Percentiles rank a stretch among this genome's conserved stretches.
phyloP scores from a whole-genome alignment of 2,797 vertebrate species.

The Decapterus maruadsi region DNA sequence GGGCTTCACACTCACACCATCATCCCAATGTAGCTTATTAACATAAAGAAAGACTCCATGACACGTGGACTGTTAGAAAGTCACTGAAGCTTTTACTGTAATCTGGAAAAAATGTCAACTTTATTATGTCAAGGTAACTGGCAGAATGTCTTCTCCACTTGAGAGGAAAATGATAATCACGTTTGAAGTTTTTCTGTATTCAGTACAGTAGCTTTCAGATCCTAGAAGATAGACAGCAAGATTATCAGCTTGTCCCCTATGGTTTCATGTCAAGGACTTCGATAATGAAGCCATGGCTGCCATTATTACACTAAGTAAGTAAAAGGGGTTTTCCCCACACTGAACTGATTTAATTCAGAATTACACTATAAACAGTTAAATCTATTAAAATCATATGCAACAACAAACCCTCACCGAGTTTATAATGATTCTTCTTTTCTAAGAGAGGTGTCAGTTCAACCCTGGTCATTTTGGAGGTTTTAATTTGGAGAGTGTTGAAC shows the following conservation, averaged over 20 bases:
- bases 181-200: constrained; percentile 2
- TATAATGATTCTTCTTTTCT: neutral
- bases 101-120: constrained; percentile 12
- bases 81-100: neutral
- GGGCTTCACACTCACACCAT: neutral
- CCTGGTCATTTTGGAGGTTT: neutral
- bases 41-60: neutral
- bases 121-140: constrained; percentile 2
- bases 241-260: constrained; percentile 1
- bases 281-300: neutral
- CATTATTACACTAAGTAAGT: too few relatives aligned
- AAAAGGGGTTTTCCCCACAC: neutral
- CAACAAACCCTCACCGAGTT: too few relatives aligned
- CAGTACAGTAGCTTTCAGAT: neutral
- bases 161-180: constrained; percentile 27
- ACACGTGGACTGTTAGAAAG: neutral
- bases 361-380: neutral
- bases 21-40: constrained; percentile 1
- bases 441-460: neutral
- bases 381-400: neutral
- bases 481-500: neutral
- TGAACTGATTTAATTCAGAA: constrained; percentile 14
- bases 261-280: constrained; percentile 32
- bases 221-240: neutral
- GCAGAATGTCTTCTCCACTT: constrained; percentile 1